phyloP scores from a whole-genome alignment of 2,797 vertebrate species.

The Alauda arvensis region DNA sequence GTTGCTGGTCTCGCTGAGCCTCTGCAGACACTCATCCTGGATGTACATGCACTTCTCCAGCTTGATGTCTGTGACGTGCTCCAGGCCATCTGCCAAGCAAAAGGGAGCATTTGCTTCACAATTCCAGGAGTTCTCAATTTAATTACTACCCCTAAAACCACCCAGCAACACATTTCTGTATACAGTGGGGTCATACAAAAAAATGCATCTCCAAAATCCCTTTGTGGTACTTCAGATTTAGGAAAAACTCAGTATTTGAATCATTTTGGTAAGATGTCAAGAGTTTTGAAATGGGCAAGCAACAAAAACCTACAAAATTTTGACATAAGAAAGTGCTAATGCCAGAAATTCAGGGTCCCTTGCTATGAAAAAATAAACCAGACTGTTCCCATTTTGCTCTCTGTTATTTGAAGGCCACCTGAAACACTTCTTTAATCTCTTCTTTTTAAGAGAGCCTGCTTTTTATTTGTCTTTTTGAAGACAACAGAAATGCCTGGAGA shows the following conservation, averaged over 20 bases:
- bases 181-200: fast-evolving
- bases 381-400: not conserved
- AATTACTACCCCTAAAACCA: not conserved
- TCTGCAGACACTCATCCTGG: slow-evolving; percentile 86
- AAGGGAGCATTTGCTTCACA: not conserved
- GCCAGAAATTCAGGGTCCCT: not conserved
- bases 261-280: not conserved
- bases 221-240: not conserved
- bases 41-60: slow-evolving; percentile 90
- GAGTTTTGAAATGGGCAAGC: not conserved
- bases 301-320: not conserved
- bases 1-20: slow-evolving; percentile 78
- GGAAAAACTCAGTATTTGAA: not conserved
- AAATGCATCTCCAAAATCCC: not conserved
- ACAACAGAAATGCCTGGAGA: not conserved
- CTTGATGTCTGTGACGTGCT: slow-evolving; percentile 84
- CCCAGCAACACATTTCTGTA: not conserved
- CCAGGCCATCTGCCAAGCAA: slow-evolving; percentile 79
- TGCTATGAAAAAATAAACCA: not conserved
- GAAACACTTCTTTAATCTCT: not conserved
- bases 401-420: not conserved
- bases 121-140: not conserved
- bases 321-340: fast-evolving
- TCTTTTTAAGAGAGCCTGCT: not conserved
- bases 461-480: not conserved